These are phyloP conservation scores for Chouioia cunea DNA, from an alignment of 2,888 invertebrate species.

Conservation along the genomic window DNA sequence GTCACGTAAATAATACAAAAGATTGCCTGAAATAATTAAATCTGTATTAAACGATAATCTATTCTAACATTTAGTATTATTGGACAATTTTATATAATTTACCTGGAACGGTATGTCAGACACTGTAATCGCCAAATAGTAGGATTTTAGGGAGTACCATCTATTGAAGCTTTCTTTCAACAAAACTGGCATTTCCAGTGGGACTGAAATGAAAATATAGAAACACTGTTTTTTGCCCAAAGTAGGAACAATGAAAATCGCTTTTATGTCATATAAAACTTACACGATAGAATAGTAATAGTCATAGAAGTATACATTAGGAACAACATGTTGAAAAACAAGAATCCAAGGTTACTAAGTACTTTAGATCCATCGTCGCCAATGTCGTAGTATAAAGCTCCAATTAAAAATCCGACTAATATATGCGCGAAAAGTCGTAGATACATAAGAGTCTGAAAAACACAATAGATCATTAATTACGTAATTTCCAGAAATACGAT, in stretches of 20 bases:
- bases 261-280: slow-evolving; percentile 68
- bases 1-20: slow-evolving; percentile 93
- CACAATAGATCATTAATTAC: slow-evolving; percentile 12
- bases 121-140: slow-evolving; percentile 94
- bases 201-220: slow-evolving; percentile 74
- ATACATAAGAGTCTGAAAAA: slow-evolving; percentile 91
- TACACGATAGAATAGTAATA: slow-evolving; percentile 96
- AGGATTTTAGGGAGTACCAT: slow-evolving; percentile 95
- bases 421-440: slow-evolving; percentile 94
- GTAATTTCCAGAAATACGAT: neutral
- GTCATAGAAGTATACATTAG: slow-evolving; percentile 99
- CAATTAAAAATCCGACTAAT: slow-evolving; percentile 92
- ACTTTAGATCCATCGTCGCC: slow-evolving; percentile 97
- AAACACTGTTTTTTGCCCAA: neutral
- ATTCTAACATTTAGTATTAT: neutral
- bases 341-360: slow-evolving; percentile 94
- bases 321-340: slow-evolving; percentile 99
- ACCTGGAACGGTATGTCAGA: slow-evolving; percentile 99
- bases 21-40: slow-evolving; percentile 78
- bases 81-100: slow-evolving; percentile 52
- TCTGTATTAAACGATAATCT: slow-evolving; percentile 6
- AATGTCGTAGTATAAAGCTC: slow-evolving; percentile 94
- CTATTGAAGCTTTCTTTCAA: slow-evolving; percentile 96
- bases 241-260: neutral
- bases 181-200: slow-evolving; percentile 94